phyloP scores from a whole-genome alignment of 2,113 vertebrate species.

The Oryzias curvinotus region DNA sequence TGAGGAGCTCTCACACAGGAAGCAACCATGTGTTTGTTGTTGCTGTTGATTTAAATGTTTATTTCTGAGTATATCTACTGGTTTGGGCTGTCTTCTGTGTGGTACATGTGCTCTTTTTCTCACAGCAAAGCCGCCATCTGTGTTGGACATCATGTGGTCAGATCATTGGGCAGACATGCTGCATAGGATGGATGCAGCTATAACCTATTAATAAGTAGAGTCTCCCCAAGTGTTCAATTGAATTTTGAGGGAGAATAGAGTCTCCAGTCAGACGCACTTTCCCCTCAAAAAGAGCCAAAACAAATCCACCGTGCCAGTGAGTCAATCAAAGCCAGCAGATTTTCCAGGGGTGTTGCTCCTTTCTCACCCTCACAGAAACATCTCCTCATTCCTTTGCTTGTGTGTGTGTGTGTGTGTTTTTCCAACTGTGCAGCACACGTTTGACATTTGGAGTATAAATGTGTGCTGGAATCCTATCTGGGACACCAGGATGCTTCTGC shows the following conservation, averaged over 20 bases:
- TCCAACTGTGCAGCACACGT: constrained; percentile 59
- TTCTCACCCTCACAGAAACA: constrained; percentile 59
- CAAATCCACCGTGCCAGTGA: constrained; percentile 34
- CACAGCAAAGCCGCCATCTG: constrained; percentile 60
- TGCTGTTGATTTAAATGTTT: constrained; percentile 36
- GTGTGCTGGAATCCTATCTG: neutral
- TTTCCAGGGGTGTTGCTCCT: constrained; percentile 52
- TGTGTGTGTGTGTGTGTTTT: constrained; percentile 37
- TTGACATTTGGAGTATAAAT: constrained; percentile 22
- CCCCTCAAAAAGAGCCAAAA: neutral
- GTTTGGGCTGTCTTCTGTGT: neutral
- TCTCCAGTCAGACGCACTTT: neutral
- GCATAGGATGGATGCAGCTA: constrained; percentile 49
- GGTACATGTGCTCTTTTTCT: constrained; percentile 58
- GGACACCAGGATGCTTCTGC: neutral
- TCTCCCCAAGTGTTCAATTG: constrained; percentile 5
- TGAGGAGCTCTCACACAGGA: constrained; percentile 31
- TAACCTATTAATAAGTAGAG: constrained; percentile 41
- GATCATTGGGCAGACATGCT: constrained; percentile 53
- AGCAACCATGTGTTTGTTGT: constrained; percentile 41
- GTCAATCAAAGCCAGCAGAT: constrained; percentile 39
- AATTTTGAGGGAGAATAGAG: constrained; percentile 14
- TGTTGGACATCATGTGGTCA: constrained; percentile 69
- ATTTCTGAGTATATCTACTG: constrained; percentile 19
- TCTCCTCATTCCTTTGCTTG: constrained; percentile 69